Base-by-base conservation (phyloP, 2,797 vertebrate genomes). In the Phoxinus dragarum region DNA sequence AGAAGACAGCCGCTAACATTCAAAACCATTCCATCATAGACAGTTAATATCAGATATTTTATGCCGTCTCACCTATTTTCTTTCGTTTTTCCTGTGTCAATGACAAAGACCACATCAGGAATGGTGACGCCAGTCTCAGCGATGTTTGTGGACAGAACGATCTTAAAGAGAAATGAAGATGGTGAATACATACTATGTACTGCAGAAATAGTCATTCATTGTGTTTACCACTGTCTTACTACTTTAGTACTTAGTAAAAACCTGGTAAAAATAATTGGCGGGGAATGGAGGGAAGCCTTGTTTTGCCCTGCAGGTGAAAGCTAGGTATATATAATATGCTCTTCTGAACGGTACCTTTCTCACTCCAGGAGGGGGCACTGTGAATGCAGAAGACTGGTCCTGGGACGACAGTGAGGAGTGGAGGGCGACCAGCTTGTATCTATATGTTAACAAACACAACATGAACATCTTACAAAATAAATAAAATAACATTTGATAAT, bases 131-230 rank as follows among this genome's bases (percentile, higher is more conserved):
- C 98, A 0, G 98, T 99, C 92, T 99, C 98, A 21, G 98, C 98
- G 80, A 99, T 99, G 94, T 99, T 99, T 16, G 98, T 99, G n/a
- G 98, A 98, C 93, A 99, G 93, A 87, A 99, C 98, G 82, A 99
- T 97, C 98, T 99, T 89, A 86, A 95, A 94, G 21, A 86, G 38
- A 89, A 19, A 81, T 38, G 14, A 68, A 80, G 40, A 49, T 23
- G 42, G 0, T 21, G 85, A 12, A 78, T n/a, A 77, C 64, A 73
- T n/a, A 85, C 21, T 9, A 72, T 16, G 74, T 31, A 71, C 44
- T 19, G 56, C 12, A 42, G 31, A 21, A 52, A 75, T 21, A 21
- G 7, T 8, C 34, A 49, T 64, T 31, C 27, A 64, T 31, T 16
- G 61, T 3, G 31, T 64, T 6, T 59, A 59, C 23, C 23, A 59